Conservation (phyloP, 2,113 vertebrate species). For the Phodopus roborovskii region DNA sequence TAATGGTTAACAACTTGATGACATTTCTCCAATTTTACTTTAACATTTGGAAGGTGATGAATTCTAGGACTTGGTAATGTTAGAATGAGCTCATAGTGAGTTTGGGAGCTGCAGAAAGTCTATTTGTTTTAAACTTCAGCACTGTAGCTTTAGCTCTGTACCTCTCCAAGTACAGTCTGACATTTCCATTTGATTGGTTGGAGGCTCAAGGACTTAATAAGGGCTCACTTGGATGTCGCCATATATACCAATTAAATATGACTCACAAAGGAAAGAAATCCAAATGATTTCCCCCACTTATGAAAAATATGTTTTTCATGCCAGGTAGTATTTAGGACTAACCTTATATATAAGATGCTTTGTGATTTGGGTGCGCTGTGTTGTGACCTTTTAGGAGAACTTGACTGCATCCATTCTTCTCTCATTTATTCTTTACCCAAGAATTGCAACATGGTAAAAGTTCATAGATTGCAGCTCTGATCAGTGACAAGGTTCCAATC, state of each 20-base stretch:
- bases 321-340: background rate
- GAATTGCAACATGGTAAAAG: background rate
- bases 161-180: conserved; percentile 77
- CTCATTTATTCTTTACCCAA: background rate
- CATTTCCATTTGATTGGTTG: conserved; percentile 79
- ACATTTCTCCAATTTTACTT: conserved; percentile 83
- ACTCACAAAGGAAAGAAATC: conserved; percentile 71
- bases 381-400: background rate
- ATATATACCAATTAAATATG: conserved; percentile 76
- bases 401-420: background rate
- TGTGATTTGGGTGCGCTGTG: background rate
- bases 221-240: conserved; percentile 68
- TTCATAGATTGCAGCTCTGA: background rate
- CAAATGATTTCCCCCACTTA: conserved; percentile 63
- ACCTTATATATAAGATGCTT: background rate
- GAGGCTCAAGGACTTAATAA: conserved; percentile 79
- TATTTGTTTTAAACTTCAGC: conserved; percentile 82
- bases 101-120: conserved; percentile 82
- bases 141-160: conserved; percentile 78
- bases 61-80: conserved; percentile 78
- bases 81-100: conserved; percentile 73
- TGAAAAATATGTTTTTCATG: conserved; percentile 58
- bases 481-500: background rate
- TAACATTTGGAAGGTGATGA: conserved; percentile 83
- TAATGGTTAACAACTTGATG: conserved; percentile 82